Evolutionary conservation across 2,113 vertebrate genomes (phyloP).

Genomic region (Nanorana parkeri): DNA sequence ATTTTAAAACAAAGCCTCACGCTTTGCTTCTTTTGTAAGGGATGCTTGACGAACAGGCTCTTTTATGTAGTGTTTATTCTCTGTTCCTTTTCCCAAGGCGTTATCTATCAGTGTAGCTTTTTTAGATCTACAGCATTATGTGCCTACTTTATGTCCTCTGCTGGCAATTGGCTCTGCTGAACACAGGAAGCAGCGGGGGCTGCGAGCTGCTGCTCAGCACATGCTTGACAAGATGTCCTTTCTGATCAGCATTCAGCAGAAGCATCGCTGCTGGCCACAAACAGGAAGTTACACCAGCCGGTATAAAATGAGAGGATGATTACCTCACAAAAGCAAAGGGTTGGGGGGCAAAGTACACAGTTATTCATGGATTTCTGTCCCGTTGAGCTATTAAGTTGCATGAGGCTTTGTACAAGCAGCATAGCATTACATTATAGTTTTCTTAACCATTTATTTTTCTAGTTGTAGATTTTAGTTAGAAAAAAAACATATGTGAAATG

Average conservation of each 20-base stretch:
- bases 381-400: not conserved
- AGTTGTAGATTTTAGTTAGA: too few relatives aligned
- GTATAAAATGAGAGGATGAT: conserved; percentile 14
- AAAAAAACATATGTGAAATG: too few relatives aligned
- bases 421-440: not conserved
- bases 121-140: conserved; percentile 14
- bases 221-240: conserved; percentile 51
- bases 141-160: conserved; percentile 27
- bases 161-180: conserved; percentile 30
- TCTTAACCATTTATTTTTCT: not conserved
- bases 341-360: not conserved
- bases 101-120: conserved; percentile 32
- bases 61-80: conserved; percentile 29
- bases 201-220: conserved; percentile 32
- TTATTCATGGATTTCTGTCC: not conserved
- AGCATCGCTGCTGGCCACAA: conserved; percentile 29
- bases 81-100: not conserved
- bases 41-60: conserved; percentile 3
- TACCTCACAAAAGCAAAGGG: conserved; percentile 1
- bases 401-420: not conserved
- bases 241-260: conserved; percentile 45
- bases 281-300: conserved; percentile 19
- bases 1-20: conserved; percentile 14
- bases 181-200: conserved; percentile 35
- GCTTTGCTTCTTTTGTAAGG: conserved; percentile 3